Base-by-base conservation (phyloP, 2,113 vertebrate species). In the Garra rufa region DNA sequence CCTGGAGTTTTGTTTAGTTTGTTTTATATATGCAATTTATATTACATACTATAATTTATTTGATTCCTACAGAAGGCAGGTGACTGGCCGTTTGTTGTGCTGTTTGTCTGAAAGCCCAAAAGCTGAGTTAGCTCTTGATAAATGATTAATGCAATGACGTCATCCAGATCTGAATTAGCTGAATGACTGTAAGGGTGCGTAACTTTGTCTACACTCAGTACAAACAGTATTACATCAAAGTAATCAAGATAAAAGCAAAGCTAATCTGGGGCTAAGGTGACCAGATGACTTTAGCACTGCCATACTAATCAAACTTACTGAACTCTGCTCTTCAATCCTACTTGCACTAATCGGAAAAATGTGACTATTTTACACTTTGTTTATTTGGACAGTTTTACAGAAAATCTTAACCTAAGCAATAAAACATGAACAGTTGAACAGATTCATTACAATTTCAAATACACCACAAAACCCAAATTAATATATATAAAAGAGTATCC, bases 191-290 rank as follows among this genome's bases (percentile, higher is more conserved):
- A 6, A 41, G 59, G n/a, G 4, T 26, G 24, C 34, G 4, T 61
- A 14, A 21, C 13, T 26, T 15, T 80, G 15, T 48, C 59, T 67
- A 46, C 24, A 13, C 24, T 48, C 21, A 34, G 41, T 46, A 48
- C 26, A 50, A 81, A 80, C 38, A 67, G 41, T 30, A 30, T 67
- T 34, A 81, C 61, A 61, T 78, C 11, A 61, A 57, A 26, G 55
- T 17, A 43, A 43, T 59, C 24, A 21, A 80, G 61, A 46, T 81
- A 67, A 69, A 81, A 50, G n/a, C 1, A 9, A 43, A 78, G 21
- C 34, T 76, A 76, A 76, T 30, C 9, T 21, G 8, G 15, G 75
- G 19, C 8, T 17, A 59, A 41, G 34, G n/a, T 61, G 34, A 78
- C 6, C 15, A n/a, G 6, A 26, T 34, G 50, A 65, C 24, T 28